These are phyloP conservation scores for Varanus komodoensis DNA, from an alignment of 2,113 vertebrate genomes.

Conservation along the genomic window DNA sequence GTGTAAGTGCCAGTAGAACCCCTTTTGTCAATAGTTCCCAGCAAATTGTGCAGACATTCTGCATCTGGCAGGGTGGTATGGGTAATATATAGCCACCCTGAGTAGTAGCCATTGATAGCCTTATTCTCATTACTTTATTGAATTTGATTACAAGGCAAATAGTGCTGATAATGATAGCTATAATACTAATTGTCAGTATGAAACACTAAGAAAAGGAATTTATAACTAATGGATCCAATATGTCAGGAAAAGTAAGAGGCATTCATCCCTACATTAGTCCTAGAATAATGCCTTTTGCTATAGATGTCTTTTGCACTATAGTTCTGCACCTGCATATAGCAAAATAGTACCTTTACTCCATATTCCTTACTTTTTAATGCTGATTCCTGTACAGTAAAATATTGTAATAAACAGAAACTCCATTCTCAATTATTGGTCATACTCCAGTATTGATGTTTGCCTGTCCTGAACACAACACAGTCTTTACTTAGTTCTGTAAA, in stretches of 20 bases:
- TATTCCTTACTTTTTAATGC: background rate
- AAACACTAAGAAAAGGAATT: background rate
- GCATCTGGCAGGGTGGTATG: too few relatives aligned
- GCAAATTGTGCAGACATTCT: too few relatives aligned
- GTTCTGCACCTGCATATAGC: background rate
- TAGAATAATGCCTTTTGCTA: background rate
- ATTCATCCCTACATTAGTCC: background rate
- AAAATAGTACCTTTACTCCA: background rate
- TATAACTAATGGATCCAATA: background rate
- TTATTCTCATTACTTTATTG: background rate
- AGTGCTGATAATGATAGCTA: too few relatives aligned
- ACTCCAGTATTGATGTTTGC: background rate
- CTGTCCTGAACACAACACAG: background rate
- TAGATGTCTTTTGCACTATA: background rate
- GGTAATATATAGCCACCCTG: too few relatives aligned
- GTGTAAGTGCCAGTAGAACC: too few relatives aligned
- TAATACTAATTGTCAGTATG: background rate
- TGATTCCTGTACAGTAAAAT: background rate
- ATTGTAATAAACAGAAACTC: background rate
- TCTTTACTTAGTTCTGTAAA: background rate
- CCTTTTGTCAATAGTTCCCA: too few relatives aligned
- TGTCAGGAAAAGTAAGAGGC: background rate
- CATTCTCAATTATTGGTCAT: background rate
- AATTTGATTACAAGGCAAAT: background rate
- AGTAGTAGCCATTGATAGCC: too few relatives aligned